Evolutionary conservation across 1,140 invertebrate species (phyloP).

Genomic region (Parapsyche elsis): DNA sequence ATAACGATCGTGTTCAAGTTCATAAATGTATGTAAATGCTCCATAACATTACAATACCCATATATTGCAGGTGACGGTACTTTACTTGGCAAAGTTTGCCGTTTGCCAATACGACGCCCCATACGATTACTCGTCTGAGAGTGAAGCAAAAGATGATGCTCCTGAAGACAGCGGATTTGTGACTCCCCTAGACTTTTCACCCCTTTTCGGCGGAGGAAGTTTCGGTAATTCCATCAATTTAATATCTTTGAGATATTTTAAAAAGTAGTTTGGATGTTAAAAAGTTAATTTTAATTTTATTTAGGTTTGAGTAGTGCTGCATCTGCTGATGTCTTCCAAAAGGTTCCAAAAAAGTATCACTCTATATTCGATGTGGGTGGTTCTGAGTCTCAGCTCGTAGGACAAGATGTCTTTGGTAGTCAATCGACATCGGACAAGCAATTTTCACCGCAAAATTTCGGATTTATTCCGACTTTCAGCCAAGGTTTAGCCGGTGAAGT

Average conservation of each 20-base stretch:
- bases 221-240: slow-evolving; percentile 45
- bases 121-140: slow-evolving; percentile 41
- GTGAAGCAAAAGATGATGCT: slow-evolving; percentile 45
- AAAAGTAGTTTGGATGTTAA: slow-evolving; percentile 2
- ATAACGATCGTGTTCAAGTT: background rate
- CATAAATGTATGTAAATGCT: background rate
- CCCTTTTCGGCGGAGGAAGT: slow-evolving; percentile 45
- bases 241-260: background rate
- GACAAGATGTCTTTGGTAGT: slow-evolving; percentile 63
- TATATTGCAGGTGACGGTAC: slow-evolving; percentile 47
- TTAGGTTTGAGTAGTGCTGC: slow-evolving; percentile 64
- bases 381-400: slow-evolving; percentile 57
- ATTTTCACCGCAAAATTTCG: slow-evolving; percentile 64
- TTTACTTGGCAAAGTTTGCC: slow-evolving; percentile 41
- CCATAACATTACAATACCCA: background rate
- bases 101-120: slow-evolving; percentile 46
- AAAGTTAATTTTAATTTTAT: slow-evolving; percentile 1
- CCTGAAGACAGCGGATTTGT: slow-evolving; percentile 60
- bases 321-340: slow-evolving; percentile 62
- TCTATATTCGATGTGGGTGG: slow-evolving; percentile 63
- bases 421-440: slow-evolving; percentile 60
- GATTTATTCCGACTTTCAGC: slow-evolving; percentile 65
- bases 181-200: slow-evolving; percentile 61
- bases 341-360: slow-evolving; percentile 65
- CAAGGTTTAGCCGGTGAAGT: slow-evolving; percentile 60